These are phyloP conservation scores for Coenonympha glycerion DNA, from an alignment of 2,888 invertebrate genomes.

Conservation along the genomic window DNA sequence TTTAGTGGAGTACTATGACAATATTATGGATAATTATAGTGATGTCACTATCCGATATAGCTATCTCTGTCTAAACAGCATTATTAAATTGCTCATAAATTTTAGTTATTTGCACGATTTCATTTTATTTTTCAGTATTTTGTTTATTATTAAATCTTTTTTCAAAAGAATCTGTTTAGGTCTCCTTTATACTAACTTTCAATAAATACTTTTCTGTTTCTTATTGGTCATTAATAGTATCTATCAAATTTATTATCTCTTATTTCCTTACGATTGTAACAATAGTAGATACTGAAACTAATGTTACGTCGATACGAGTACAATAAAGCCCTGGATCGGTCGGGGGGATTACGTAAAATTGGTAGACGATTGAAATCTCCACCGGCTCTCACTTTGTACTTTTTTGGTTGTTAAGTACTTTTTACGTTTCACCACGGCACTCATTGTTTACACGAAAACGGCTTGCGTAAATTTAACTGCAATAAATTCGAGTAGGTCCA, in stretches of 20 bases:
- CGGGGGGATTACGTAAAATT: conserved; percentile 36
- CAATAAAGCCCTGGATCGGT: conserved; percentile 16
- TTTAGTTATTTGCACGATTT: no score
- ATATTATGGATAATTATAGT: no score
- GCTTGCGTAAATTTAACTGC: conserved; percentile 1
- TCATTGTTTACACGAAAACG: conserved; percentile 13
- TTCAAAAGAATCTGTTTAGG: no score
- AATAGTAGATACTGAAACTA: conserved; percentile 18
- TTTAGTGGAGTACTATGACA: no score
- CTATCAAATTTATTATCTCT: no score
- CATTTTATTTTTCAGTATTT: no score
- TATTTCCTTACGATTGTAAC: conserved; percentile 17
- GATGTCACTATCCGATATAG: no score
- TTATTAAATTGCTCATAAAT: no score
- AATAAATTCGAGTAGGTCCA: not conserved
- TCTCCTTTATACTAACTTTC: no score
- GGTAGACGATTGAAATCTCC: conserved; percentile 48
- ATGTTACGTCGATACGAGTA: conserved; percentile 15
- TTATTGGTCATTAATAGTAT: conserved; percentile 6
- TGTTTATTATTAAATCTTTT: no score
- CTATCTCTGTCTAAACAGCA: no score
- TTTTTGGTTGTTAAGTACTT: conserved; percentile 35
- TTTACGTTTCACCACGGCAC: conserved; percentile 16
- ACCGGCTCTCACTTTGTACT: conserved; percentile 54
- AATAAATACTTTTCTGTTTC: not conserved